Evolutionary conservation across 2,113 vertebrate species (phyloP), one percentile per base, ranked within the genome.

Genomic region (Prietella phreatophila): DNA sequence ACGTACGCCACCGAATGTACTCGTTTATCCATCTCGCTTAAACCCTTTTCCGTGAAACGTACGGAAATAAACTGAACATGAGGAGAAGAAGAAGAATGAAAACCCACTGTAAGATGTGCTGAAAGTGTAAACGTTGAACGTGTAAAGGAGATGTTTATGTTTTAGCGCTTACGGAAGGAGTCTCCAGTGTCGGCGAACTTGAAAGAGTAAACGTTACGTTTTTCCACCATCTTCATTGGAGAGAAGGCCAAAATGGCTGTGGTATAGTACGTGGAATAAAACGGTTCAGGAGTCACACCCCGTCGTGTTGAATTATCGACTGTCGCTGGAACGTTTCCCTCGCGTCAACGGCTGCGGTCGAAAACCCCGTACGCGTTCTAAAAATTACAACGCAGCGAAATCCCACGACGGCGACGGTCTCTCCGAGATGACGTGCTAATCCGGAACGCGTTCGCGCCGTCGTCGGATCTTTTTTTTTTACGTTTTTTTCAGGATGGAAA

Each of bases 401-500:
- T 47, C 73, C 22, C 25, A 25, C 10, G 2, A 27, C 11, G 25
- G 30, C 9, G 25, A 55, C 9, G 47, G 10, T 50, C 47, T 19
- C 47, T 30, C 27, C 25, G 8, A 4, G 14, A 30, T 55, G 76
- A 63, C 19, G 25, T 17, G 86, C 19, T 71, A n/a, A 25, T 42
- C 42, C 50, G 4, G 42, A 13, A 55, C 4, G 33, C 2, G 10
- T 56, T 19, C 9, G 53, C 50, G 67, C 27, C 39, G 15, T 47
- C 30, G 0, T 22, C 11, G 15, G 53, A 2, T 6, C 22, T 67
- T 19, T 36, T 7, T 17, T 14, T 50, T 22, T 53, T n/a, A n/a
- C n/a, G n/a, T 36, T 50, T 25, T 53, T n/a, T 53, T 25, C 11
- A 82, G 50, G 65, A 42, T 84, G 84, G 80, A 89, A 89, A 86